Evolutionary conservation across 2,113 vertebrate species (phyloP).

Genomic region (Lutjanus erythropterus): DNA sequence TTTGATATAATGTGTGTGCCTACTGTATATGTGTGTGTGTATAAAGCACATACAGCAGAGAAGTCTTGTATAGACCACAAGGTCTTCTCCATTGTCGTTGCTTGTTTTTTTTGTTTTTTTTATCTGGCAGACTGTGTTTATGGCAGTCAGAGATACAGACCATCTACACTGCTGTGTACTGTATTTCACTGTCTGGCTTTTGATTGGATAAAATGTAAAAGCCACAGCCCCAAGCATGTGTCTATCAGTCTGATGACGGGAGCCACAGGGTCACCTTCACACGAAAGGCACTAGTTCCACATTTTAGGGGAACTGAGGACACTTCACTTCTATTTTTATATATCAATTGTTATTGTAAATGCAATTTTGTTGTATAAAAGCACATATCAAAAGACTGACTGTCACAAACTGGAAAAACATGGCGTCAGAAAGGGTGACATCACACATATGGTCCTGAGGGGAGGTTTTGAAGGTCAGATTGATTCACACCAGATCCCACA

Average conservation of each 20-base stretch:
- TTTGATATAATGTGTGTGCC: slow-evolving; percentile 23
- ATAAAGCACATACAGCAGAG: neutral
- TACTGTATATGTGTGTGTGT: slow-evolving; percentile 11
- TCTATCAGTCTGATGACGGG: neutral
- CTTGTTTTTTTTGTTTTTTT: neutral
- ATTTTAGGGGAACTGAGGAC: neutral
- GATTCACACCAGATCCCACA: slow-evolving; percentile 4
- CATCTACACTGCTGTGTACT: slow-evolving; percentile 4
- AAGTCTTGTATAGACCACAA: neutral
- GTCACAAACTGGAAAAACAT: neutral
- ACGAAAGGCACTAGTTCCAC: neutral
- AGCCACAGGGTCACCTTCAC: neutral
- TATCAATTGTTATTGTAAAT: neutral
- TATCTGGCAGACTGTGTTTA: neutral
- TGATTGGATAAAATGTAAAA: neutral
- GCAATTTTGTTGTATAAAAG: neutral
- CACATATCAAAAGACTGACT: neutral
- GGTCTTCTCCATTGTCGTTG: too few species aligned
- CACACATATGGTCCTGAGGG: neutral
- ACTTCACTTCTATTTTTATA: neutral
- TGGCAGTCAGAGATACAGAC: slow-evolving; percentile 5
- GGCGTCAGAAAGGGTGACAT: neutral
- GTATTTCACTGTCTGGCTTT: neutral
- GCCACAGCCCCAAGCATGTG: neutral
- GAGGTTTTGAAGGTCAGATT: neutral